phyloP scores from a whole-genome alignment of 1,140 invertebrate genomes.

The Paraescarpia echinospica region DNA sequence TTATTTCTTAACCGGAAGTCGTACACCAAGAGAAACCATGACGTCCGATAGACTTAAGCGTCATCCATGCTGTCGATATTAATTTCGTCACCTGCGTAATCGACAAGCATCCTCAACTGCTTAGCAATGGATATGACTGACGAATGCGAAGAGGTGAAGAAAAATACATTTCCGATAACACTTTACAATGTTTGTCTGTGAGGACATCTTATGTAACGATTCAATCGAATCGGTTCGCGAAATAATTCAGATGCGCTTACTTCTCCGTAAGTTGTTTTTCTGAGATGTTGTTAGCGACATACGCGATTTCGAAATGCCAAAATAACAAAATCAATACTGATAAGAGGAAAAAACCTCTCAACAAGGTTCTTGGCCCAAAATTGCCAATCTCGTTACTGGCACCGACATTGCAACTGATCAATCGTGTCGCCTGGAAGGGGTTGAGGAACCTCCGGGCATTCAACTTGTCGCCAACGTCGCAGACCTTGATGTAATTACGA shows the following conservation, averaged over 20 bases:
- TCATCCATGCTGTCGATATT: neutral
- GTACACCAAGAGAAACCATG: neutral
- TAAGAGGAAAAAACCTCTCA: neutral
- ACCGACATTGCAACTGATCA: neutral
- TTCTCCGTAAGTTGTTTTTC: neutral
- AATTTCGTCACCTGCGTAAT: neutral
- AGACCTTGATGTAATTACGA: neutral
- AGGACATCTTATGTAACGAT: neutral
- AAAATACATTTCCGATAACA: neutral
- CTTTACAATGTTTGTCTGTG: neutral
- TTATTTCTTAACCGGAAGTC: neutral
- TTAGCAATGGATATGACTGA: neutral
- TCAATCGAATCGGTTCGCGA: no score
- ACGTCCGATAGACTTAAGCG: neutral
- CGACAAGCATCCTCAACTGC: neutral
- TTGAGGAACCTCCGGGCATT: neutral
- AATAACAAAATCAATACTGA: neutral
- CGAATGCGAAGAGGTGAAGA: neutral
- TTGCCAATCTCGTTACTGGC: neutral
- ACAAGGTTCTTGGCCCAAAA: neutral
- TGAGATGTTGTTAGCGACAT: neutral
- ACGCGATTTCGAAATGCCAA: neutral
- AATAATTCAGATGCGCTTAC: no score
- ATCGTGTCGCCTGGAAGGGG: neutral
- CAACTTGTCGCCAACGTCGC: neutral